Percentiles rank a stretch among this genome's conserved stretches.
phyloP scores from a whole-genome alignment of 2,113 vertebrate genomes.

The Plectropomus leopardus region DNA sequence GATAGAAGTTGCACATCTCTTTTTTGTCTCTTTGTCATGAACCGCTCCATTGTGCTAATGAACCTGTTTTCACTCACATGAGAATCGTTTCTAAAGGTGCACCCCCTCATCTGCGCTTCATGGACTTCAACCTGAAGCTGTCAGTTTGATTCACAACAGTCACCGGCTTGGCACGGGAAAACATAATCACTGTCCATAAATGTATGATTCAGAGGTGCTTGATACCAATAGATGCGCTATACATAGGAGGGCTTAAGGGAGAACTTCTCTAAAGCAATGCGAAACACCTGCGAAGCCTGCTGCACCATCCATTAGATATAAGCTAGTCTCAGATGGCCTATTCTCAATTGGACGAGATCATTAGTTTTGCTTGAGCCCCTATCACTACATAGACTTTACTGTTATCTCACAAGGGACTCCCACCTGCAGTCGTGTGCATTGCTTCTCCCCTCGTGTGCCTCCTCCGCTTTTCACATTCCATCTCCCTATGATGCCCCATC shows the following conservation, averaged over 20 bases:
- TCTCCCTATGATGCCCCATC: constrained; percentile 36
- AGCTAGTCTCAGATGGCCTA: constrained; percentile 70
- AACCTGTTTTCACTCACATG: constrained; percentile 55
- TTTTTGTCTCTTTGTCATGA: constrained; percentile 20
- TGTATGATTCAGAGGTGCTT: constrained; percentile 31
- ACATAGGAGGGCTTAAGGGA: constrained; percentile 53
- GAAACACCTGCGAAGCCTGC: constrained; percentile 71
- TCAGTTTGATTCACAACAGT: constrained; percentile 66
- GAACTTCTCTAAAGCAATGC: constrained; percentile 49
- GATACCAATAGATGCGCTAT: constrained; percentile 27
- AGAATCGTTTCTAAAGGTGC: constrained; percentile 46
- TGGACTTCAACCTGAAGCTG: constrained; percentile 43
- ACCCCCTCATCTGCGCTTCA: constrained; percentile 41
- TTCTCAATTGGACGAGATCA: constrained; percentile 76
- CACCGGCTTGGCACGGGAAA: constrained; percentile 17
- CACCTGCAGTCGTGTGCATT: constrained; percentile 44
- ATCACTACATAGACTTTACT: constrained; percentile 69
- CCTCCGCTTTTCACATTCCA: constrained; percentile 37
- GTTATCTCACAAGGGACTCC: constrained; percentile 70
- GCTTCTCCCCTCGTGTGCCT: constrained; percentile 7
- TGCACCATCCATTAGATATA: constrained; percentile 65
- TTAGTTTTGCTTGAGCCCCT: constrained; percentile 78
- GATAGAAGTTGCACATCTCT: constrained; percentile 16
- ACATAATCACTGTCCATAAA: constrained; percentile 26
- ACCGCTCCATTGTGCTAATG: constrained; percentile 55